Evolutionary conservation across 2,797 vertebrate genomes (phyloP), one percentile per base, ranked within the genome.

Genomic region (Crocodylus rhombifer): DNA sequence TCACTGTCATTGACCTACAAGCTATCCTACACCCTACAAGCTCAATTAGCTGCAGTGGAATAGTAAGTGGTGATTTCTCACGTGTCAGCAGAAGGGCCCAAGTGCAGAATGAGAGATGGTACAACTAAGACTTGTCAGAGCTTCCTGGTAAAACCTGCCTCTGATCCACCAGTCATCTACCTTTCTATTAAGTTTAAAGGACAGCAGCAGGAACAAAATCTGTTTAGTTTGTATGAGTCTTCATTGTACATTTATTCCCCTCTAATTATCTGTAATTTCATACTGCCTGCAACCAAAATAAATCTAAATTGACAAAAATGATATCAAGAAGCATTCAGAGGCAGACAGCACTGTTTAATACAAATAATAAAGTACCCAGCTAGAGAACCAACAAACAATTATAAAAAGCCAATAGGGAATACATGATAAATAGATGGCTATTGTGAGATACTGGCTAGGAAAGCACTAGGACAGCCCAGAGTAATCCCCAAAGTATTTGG

Each of bases 351-450:
- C 7, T 89, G 87, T 77, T 89, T 56, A 90, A 89, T 65, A 74
- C 30, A 92, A 90, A 77, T 51, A 91, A 75, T 12, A 67, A 33
- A 86, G 6, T 60, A 88, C 61, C 57, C 81, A 90, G 87, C 89
- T 28, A 84, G n/a, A 82, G n/a, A 91, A 92, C 3, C 20, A 95
- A 80, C 64, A 95, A 96, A 94, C 57, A 60, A 21, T 30, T 58
- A 21, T 4, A 55, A 75, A 73, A 17, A 10, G 78, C 89, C 67
- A 94, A 91, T 80, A 84, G 74, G 81, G 91, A 94, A 94, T 94
- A 97, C 28, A 84, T 89, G 18, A 16, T 79, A 82, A 94, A 96
- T 90, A 96, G 90, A 96, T 6, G 86, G 74, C 91, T 95, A 92
- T 95, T 96, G 89, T 97, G 75, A 95, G 92, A 97, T 0, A 14